A percentile compares a stretch with the other conserved stretches of the same genome.
These are phyloP conservation scores for Gisinianus flammeolus DNA, from an alignment of 2,888 invertebrate species.

Conservation along the genomic window DNA sequence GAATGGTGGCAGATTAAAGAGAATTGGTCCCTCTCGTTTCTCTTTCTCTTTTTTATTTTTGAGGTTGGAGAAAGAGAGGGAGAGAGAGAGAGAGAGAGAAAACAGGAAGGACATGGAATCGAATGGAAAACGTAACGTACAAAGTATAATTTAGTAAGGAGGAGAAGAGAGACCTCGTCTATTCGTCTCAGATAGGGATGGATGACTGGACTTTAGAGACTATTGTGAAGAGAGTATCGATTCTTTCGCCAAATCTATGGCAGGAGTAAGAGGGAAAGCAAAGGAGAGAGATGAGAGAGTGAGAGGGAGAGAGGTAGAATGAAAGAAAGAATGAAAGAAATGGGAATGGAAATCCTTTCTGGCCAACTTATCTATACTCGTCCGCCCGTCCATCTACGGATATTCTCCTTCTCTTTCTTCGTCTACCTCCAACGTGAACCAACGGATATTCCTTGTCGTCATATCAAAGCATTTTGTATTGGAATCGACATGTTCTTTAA, in stretches of 20 bases:
- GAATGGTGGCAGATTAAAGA: neutral
- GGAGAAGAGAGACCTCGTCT: neutral
- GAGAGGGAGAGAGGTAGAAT: neutral
- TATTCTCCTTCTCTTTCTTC: too few relatives aligned
- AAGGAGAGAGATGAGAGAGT: neutral
- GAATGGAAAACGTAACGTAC: too few relatives aligned
- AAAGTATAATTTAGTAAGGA: neutral
- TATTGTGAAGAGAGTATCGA: conserved; percentile 5
- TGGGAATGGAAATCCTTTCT: neutral
- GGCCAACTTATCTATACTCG: too few relatives aligned
- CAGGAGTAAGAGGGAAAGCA: too few relatives aligned
- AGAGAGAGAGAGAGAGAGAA: neutral
- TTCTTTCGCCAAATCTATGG: too few relatives aligned
- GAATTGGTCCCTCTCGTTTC: neutral
- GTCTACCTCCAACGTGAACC: too few relatives aligned
- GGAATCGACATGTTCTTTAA: too few relatives aligned
- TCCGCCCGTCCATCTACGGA: too few relatives aligned
- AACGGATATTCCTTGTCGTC: too few relatives aligned
- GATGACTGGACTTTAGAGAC: conserved; percentile 1
- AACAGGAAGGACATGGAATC: too few relatives aligned
- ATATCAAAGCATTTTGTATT: too few relatives aligned
- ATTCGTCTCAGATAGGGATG: neutral
- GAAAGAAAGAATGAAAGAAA: neutral
- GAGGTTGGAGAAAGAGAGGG: neutral
- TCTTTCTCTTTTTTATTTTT: neutral